These are phyloP conservation scores for Eupithecia centaureata DNA, from an alignment of 2,888 invertebrate species.

Conservation along the genomic window DNA sequence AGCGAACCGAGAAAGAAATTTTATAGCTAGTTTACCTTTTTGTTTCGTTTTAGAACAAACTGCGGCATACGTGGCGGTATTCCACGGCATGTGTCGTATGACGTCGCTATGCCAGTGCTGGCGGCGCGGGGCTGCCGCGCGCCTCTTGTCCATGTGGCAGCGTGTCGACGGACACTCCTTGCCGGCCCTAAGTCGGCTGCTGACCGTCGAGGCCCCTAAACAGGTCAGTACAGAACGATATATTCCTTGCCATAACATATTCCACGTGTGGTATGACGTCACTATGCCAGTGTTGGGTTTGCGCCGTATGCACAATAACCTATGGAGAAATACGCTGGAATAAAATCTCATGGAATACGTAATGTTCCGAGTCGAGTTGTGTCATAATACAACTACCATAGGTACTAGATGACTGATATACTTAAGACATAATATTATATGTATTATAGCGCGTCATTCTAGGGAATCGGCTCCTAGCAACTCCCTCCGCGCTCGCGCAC, in stretches of 20 bases:
- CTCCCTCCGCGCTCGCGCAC: too few species aligned
- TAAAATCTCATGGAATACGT: too few species aligned
- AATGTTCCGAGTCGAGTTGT: too few species aligned
- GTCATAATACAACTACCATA: too few species aligned
- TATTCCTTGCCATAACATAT: neutral
- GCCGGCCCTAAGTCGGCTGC: neutral
- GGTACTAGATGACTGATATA: too few species aligned
- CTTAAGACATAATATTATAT: too few species aligned
- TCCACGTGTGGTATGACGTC: neutral
- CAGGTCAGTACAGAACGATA: neutral
- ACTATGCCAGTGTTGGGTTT: slow-evolving; percentile 19
- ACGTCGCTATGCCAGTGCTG: slow-evolving; percentile 47
- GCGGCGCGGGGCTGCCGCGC: slow-evolving; percentile 60
- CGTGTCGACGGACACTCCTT: slow-evolving; percentile 44
- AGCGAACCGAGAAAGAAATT: neutral
- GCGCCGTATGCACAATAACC: slow-evolving; percentile 56
- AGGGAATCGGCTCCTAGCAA: too few species aligned
- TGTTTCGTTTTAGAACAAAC: slow-evolving; percentile 53
- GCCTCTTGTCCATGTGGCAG: slow-evolving; percentile 54
- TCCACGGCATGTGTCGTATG: slow-evolving; percentile 58
- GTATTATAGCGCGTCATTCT: too few species aligned
- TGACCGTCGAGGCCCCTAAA: neutral
- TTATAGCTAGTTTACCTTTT: neutral
- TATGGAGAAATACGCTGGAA: too few species aligned
- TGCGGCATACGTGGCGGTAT: slow-evolving; percentile 59